These are phyloP conservation scores for Alauda arvensis DNA, from an alignment of 2,797 vertebrate species.

Conservation along the genomic window DNA sequence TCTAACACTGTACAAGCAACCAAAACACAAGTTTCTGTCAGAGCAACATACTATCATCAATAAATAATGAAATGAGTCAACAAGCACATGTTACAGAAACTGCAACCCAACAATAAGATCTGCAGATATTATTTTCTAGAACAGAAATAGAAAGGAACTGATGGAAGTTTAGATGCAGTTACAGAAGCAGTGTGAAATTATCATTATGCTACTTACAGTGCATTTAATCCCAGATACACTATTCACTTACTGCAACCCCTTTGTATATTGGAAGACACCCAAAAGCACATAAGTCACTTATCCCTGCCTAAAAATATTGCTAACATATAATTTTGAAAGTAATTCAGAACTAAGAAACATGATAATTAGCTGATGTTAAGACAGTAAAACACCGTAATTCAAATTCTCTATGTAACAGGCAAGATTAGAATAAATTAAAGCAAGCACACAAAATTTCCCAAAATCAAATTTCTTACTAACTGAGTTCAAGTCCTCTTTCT, in stretches of 20 bases:
- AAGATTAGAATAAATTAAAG: neutral
- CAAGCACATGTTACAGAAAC: neutral
- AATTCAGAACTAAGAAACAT: neutral
- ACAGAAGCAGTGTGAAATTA: neutral
- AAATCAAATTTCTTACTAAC: neutral
- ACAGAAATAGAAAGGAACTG: neutral
- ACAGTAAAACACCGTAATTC: neutral
- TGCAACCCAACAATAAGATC: neutral
- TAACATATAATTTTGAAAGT: neutral
- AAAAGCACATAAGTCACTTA: neutral
- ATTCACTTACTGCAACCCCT: neutral
- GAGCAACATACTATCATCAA: neutral
- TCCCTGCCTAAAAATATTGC: neutral
- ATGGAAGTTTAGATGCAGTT: neutral
- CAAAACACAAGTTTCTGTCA: slow-evolving; percentile 8
- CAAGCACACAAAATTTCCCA: neutral
- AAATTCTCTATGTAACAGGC: neutral
- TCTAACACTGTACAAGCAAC: neutral
- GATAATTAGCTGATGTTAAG: neutral
- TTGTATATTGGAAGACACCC: neutral
- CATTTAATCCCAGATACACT: neutral
- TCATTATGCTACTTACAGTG: neutral
- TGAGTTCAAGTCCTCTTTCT: neutral
- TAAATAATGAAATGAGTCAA: neutral
- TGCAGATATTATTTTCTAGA: neutral